Percentiles rank a stretch among this genome's conserved stretches.
Conservation (phyloP, 2,797 vertebrate species). For the Sciaenops ocellatus region DNA sequence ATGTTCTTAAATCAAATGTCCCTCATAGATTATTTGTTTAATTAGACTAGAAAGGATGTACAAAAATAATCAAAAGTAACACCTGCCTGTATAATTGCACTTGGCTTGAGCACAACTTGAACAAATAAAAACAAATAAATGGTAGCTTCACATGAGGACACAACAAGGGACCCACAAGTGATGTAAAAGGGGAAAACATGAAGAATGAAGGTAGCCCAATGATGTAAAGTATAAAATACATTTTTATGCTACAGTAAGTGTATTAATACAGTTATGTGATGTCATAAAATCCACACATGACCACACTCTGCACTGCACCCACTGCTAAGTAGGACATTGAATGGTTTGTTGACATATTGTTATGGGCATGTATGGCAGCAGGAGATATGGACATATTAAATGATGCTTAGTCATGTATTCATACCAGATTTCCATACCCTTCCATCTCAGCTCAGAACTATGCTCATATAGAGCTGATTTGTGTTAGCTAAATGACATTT, state of each 20-base stretch:
- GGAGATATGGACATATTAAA: conserved; percentile 34
- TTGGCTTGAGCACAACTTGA: conserved; percentile 18
- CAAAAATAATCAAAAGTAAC: conserved; percentile 18
- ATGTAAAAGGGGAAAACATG: not conserved
- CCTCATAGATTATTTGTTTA: not conserved
- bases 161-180: not conserved
- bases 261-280: conserved; percentile 20
- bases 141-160: not conserved
- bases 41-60: conserved; percentile 2
- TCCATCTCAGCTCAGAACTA: conserved; percentile 3
- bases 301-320: conserved; percentile 27
- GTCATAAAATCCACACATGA: conserved; percentile 28
- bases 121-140: conserved; percentile 20
- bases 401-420: conserved; percentile 32
- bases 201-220: not conserved
- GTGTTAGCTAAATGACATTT: not conserved
- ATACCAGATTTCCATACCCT: conserved; percentile 20
- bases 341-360: conserved; percentile 42
- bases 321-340: conserved; percentile 46
- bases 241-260: conserved; percentile 13
- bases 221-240: not conserved
- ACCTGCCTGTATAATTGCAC: conserved; percentile 29
- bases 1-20: conserved; percentile 8
- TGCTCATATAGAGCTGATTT: conserved; percentile 7
- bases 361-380: conserved; percentile 33